Base-by-base conservation (phyloP, 2,888 invertebrate species). In the Drosophila peninsularis region DNA sequence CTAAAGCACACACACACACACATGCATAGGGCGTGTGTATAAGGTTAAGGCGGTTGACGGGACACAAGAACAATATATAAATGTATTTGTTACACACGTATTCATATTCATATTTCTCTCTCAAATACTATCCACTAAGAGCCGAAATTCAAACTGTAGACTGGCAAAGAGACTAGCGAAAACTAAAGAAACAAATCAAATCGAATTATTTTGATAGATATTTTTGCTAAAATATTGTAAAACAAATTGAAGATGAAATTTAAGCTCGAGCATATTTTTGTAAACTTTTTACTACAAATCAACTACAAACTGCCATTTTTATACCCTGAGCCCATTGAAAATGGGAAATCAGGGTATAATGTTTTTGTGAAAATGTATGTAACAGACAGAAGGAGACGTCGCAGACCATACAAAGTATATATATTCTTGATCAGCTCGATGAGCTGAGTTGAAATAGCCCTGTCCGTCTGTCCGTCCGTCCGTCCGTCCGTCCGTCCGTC, bases 11-110 rank as follows among this genome's bases (percentile, higher is more conserved):
- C 5, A 39, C 17, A 39, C 1, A 17, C 10, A 41, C 10, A 39
- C 11, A 41, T 5, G 19, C 5, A 41, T 17, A 17, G 13, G 4
- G 37, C 3, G 19, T 42, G 41, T 42, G 19, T 42, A 42, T 42
- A 42, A 21, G 13, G 14, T 42, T 42, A 86, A 80, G 76, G 61
- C 71, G 89, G 88, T 89, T 86, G 71, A 80, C 83, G 88, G 90
- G 86, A 89, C 88, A 88, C 87, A 89, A 77, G 71, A 86, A 88
- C 88, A 89, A 85, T 85, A 89, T 68, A 66, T 64, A 67, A 65
- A 72, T 64, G 66, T 65, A 79, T 55, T 69, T 65, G 42, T 41
- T 41, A 50, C 52, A 39, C 63, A 36, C 65, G 53, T 54, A 64
- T 53, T 21, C 44, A 34, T 66, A 62, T 53, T 32, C 58, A 62